Percentiles rank a stretch among this genome's conserved stretches.
Conservation (phyloP, 2,888 invertebrate species). For the Selenia dentaria region DNA sequence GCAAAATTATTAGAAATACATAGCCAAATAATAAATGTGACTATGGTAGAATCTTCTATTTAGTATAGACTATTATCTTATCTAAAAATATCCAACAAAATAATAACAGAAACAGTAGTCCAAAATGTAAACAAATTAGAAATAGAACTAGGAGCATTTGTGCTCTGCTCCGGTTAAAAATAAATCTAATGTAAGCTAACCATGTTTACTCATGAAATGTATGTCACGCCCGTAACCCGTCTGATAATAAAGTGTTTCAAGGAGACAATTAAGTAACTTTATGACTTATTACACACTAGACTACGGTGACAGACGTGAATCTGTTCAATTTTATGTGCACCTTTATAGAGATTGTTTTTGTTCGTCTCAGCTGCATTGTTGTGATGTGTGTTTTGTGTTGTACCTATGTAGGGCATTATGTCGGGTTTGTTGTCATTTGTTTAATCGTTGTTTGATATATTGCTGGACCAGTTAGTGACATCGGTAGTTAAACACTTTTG, state of each 20-base stretch:
- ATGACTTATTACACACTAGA: conserved; percentile 50
- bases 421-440: conserved; percentile 15
- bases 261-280: conserved; percentile 76
- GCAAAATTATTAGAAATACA: no score
- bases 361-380: conserved; percentile 9
- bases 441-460: neutral
- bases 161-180: conserved; percentile 31
- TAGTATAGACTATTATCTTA: no score
- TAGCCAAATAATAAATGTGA: no score
- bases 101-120: conserved; percentile 3
- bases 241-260: conserved; percentile 80
- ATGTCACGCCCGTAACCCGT: conserved; percentile 75
- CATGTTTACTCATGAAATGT: conserved; percentile 69
- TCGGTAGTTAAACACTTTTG: no score
- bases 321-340: conserved; percentile 38
- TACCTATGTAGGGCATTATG: conserved; percentile 4
- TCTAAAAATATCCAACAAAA: conserved; percentile 2
- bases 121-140: conserved; percentile 17
- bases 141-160: conserved; percentile 16
- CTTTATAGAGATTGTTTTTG: conserved; percentile 36
- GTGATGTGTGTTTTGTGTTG: conserved; percentile 8
- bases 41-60: no score
- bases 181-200: conserved; percentile 42
- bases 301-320: conserved; percentile 34
- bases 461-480: no score